Conservation (phyloP, 2,888 invertebrate species). For the Caenorhabditis uteleia region DNA sequence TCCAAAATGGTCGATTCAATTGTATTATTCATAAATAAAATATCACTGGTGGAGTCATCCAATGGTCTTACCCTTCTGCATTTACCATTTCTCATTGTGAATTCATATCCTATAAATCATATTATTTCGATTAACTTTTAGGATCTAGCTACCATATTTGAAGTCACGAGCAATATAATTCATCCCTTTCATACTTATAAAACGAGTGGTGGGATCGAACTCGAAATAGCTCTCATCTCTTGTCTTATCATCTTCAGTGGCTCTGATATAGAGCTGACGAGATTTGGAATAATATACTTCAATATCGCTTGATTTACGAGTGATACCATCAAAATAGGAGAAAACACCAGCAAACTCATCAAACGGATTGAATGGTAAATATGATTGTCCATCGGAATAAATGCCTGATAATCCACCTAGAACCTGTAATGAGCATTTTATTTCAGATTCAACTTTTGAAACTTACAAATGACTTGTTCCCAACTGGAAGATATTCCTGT, state of each 20-base stretch:
- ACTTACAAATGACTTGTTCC: conserved; percentile 5
- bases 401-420: no score
- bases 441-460: not conserved
- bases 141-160: conserved; percentile 11
- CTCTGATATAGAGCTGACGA: conserved; percentile 6
- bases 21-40: not conserved
- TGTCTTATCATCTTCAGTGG: conserved; percentile 11
- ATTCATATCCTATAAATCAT: conserved; percentile 21
- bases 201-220: no score
- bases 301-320: conserved; percentile 9
- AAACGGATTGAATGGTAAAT: conserved; percentile 1
- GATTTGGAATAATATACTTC: conserved; percentile 25
- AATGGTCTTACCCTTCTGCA: conserved; percentile 9
- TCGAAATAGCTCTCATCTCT: no score
- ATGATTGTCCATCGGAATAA: no score
- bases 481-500: conserved; percentile 17
- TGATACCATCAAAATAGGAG: conserved; percentile 10
- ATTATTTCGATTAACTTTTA: not conserved
- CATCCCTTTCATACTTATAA: conserved; percentile 9
- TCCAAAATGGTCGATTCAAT: conserved; percentile 4
- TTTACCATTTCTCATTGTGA: conserved; percentile 10
- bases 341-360: conserved; percentile 25
- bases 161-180: conserved; percentile 36
- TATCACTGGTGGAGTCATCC: conserved; percentile 7
- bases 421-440: not conserved